These are phyloP conservation scores for Lepilemur ruficaudatus DNA, from an alignment of 2,797 vertebrate species.

Conservation along the genomic window DNA sequence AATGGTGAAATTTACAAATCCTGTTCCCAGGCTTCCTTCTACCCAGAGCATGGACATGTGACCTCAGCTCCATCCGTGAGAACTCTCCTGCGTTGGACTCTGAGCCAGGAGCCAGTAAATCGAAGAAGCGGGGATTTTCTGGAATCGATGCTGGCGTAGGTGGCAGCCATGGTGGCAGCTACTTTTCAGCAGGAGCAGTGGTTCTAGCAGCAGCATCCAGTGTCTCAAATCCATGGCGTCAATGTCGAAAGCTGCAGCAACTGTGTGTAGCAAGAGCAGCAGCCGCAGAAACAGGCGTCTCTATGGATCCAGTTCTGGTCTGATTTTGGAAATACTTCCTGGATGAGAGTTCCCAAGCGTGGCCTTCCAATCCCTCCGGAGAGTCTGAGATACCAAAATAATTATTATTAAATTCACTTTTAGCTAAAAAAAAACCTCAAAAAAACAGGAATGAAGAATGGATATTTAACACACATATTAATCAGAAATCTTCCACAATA, in stretches of 20 bases:
- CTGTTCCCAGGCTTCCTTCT: neutral
- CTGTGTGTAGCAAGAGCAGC: neutral
- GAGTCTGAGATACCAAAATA: slow-evolving; percentile 13
- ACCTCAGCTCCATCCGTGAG: neutral
- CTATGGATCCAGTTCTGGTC: neutral
- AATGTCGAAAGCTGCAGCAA: neutral
- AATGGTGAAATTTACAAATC: neutral
- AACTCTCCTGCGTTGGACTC: neutral
- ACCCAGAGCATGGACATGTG: neutral
- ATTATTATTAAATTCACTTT: slow-evolving; percentile 11
- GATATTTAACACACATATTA: neutral
- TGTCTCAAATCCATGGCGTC: neutral
- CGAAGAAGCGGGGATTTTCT: neutral
- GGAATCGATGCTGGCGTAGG: neutral
- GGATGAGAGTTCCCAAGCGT: neutral
- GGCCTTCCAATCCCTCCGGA: neutral
- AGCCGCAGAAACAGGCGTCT: neutral
- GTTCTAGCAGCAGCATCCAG: neutral
- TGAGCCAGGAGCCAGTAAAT: neutral
- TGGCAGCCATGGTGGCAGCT: neutral
- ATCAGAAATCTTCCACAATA: slow-evolving; percentile 12
- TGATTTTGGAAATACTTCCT: slow-evolving; percentile 9
- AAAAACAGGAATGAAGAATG: neutral
- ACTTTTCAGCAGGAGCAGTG: neutral
- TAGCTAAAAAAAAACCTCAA: neutral